A percentile compares a stretch with the other conserved stretches of the same genome.
phyloP scores from a whole-genome alignment of 2,113 vertebrate genomes.

The Paracanthobrama guichenoti region DNA sequence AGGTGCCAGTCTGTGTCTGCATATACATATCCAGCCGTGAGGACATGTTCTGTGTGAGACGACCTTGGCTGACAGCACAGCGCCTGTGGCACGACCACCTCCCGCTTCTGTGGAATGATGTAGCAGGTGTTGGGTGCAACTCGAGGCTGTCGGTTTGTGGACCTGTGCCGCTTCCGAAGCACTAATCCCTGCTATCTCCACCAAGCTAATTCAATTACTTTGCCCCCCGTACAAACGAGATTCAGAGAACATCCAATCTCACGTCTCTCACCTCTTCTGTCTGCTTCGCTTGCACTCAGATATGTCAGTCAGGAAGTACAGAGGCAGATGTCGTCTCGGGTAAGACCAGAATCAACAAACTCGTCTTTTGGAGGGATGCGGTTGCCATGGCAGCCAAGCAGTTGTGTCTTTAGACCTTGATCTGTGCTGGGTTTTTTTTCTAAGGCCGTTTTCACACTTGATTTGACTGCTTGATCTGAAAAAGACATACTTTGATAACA shows the following conservation, averaged over 20 bases:
- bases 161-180: background rate
- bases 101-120: background rate
- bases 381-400: conserved; percentile 51
- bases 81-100: background rate
- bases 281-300: background rate
- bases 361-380: conserved; percentile 26
- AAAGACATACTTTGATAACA: background rate
- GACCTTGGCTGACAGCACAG: background rate
- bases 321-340: conserved; percentile 10
- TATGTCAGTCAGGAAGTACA: background rate
- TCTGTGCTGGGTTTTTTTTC: background rate
- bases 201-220: conserved; percentile 64
- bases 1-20: background rate
- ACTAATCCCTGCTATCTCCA: conserved; percentile 55
- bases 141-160: conserved; percentile 12
- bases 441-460: background rate
- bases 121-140: background rate
- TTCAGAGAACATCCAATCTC: conserved; percentile 31
- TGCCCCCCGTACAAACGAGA: conserved; percentile 41
- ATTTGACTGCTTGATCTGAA: background rate
- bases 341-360: conserved; percentile 20
- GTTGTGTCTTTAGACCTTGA: conserved; percentile 32
- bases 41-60: background rate
- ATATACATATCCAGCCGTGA: background rate
- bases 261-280: background rate